phyloP scores from a whole-genome alignment of 2,797 vertebrate species.

The Silurus lanzhouensis region DNA sequence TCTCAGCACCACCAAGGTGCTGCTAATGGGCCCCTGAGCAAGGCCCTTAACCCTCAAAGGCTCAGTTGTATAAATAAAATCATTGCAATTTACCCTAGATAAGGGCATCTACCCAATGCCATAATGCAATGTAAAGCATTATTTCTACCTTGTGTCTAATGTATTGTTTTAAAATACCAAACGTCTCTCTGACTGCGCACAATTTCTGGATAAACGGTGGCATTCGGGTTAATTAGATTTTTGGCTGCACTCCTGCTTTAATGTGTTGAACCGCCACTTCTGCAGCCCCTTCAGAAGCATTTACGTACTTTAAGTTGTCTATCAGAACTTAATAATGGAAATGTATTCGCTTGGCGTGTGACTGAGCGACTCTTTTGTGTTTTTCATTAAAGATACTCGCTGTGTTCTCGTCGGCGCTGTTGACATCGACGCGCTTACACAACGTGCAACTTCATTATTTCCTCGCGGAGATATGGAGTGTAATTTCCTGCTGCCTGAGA shows the following conservation, averaged over 20 bases:
- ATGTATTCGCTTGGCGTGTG: constrained; percentile 1
- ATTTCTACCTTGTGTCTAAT: background rate
- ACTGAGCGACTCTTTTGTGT: constrained; percentile 21
- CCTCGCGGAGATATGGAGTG: constrained; percentile 21
- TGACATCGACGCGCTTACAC: constrained; percentile 20
- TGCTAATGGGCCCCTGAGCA: no score
- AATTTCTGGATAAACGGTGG: background rate
- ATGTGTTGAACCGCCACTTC: constrained; percentile 5
- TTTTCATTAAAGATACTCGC: constrained; percentile 33
- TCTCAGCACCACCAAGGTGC: no score
- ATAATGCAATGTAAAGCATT: no score
- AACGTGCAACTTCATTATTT: constrained; percentile 34
- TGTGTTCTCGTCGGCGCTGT: background rate
- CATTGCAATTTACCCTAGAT: no score
- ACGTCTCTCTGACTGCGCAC: background rate
- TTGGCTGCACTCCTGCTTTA: background rate
- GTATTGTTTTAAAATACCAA: background rate
- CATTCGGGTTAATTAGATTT: constrained; percentile 21
- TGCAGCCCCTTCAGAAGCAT: background rate
- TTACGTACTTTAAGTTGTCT: constrained; percentile 20
- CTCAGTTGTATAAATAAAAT: no score
- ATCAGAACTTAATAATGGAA: constrained; percentile 31
- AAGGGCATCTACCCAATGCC: no score
- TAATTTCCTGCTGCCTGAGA: constrained; percentile 36
- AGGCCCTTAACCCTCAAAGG: no score